Conservation (phyloP, 2,797 vertebrate species). For the Vireo griseus region DNA sequence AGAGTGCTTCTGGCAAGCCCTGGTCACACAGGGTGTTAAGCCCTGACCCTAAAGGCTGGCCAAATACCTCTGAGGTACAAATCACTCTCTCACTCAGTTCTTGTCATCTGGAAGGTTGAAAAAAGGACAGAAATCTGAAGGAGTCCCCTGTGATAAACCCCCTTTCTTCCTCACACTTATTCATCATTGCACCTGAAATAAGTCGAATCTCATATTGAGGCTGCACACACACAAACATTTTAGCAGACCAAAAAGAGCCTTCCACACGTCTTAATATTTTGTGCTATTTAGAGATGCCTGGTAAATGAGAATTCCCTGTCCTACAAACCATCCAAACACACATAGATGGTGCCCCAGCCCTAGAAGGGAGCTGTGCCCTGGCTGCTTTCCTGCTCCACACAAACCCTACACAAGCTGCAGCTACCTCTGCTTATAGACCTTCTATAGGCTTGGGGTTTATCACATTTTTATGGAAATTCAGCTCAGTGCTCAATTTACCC, state of each 20-base stretch:
- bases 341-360: not conserved
- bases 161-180: not conserved
- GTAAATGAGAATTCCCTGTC: not conserved
- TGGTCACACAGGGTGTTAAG: not conserved
- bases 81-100: not conserved
- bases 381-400: not conserved
- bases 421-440: not conserved
- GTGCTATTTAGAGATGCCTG: not conserved
- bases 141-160: not conserved
- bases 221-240: not conserved
- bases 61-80: not conserved
- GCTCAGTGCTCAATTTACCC: constrained; percentile 16
- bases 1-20: not conserved
- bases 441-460: not conserved
- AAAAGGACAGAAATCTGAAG: not conserved
- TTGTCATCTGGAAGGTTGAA: not conserved
- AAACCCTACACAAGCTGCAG: not conserved
- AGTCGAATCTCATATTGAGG: not conserved
- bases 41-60: not conserved
- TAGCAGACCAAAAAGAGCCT: not conserved
- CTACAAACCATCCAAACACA: not conserved
- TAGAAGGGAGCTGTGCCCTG: not conserved
- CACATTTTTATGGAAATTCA: constrained; percentile 11
- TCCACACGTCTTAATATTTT: not conserved
- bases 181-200: not conserved